Conservation (phyloP, 1,140 invertebrate species). For the Bombus superbus region DNA sequence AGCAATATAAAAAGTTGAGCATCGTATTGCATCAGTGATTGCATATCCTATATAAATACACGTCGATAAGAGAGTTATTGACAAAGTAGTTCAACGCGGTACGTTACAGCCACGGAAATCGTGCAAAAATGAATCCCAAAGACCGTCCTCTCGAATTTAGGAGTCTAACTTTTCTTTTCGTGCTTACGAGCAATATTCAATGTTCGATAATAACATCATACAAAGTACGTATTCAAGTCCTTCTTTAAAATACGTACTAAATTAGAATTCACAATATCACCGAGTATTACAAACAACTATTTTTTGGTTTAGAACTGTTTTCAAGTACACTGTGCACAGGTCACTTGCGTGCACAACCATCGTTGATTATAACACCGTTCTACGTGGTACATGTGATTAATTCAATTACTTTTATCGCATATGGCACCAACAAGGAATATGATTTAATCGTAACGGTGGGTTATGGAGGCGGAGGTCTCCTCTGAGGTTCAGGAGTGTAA, state of each 20-base stretch:
- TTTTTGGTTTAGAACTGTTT: slow-evolving; percentile 54
- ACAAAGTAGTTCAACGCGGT: slow-evolving; percentile 59
- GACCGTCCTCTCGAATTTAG: slow-evolving; percentile 45
- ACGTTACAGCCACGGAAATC: slow-evolving; percentile 54
- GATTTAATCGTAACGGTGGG: slow-evolving; percentile 72
- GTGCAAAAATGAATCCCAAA: slow-evolving; percentile 53
- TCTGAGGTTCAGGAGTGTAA: slow-evolving; percentile 89
- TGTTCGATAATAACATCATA: slow-evolving; percentile 32
- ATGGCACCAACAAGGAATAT: slow-evolving; percentile 76
- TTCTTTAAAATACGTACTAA: slow-evolving; percentile 43
- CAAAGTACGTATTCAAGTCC: slow-evolving; percentile 39
- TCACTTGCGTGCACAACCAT: slow-evolving; percentile 50
- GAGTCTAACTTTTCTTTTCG: slow-evolving; percentile 37
- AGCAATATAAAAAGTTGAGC: slow-evolving; percentile 79
- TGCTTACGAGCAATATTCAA: slow-evolving; percentile 38
- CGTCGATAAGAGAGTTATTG: slow-evolving; percentile 62
- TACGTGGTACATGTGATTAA: slow-evolving; percentile 57
- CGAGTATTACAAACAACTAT: slow-evolving; percentile 64
- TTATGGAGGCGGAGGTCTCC: slow-evolving; percentile 85
- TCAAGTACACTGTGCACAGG: slow-evolving; percentile 51
- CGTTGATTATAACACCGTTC: slow-evolving; percentile 47
- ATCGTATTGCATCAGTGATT: slow-evolving; percentile 66
- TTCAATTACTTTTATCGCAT: slow-evolving; percentile 63
- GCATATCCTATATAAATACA: slow-evolving; percentile 64
- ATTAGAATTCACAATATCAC: slow-evolving; percentile 43